Evolutionary conservation across 2,113 vertebrate species (phyloP), one percentile per base, ranked within the genome.

Genomic region (Strigops habroptila): DNA sequence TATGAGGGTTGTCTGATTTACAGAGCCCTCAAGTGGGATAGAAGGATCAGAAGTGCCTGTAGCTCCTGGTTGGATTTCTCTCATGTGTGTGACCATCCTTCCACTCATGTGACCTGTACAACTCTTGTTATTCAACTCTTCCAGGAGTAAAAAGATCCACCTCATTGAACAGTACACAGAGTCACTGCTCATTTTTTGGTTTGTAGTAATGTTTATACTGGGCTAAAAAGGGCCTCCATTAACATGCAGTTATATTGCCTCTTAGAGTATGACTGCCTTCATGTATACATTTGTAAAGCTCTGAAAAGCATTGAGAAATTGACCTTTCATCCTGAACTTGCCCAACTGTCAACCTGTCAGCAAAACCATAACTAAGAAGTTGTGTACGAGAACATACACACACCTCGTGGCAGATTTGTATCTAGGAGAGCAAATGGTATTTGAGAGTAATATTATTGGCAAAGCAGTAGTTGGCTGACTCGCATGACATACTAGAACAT

Each of bases 281-380:
- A 33, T 24, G 39, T 3, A 31, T 25, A 7, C 7, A n/a, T 67
- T 82, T 81, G 8, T 41, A 49, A 79, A 75, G 35, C 52, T 74
- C 35, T 64, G 27, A 82, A 71, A 82, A 70, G 19, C 25, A 59
- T 3, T 60, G 51, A 39, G 44, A 86, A 90, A 81, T 18, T 31
- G 48, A 74, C 4, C 7, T 69, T 33, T 83, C 53, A 82, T 63
- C 23, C 37, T 74, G n/a, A 79, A 51, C 17, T 74, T 51, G 25
- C 37, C 23, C 75, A 82, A 1, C 25, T 46, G 11, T 46, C 28
- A 49, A n/a, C 0, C 0, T 35, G n/a, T 67, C 55, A 86, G 55
- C 31, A 81, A 90, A 93, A 59, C 6, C 4, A 6, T 41, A 46
- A 60, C 37, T 37, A 64, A 82, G 62, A 70, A 60, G 16, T 27